These are phyloP conservation scores for Drosophila siamana DNA, from an alignment of 2,888 invertebrate genomes.

Conservation along the genomic window DNA sequence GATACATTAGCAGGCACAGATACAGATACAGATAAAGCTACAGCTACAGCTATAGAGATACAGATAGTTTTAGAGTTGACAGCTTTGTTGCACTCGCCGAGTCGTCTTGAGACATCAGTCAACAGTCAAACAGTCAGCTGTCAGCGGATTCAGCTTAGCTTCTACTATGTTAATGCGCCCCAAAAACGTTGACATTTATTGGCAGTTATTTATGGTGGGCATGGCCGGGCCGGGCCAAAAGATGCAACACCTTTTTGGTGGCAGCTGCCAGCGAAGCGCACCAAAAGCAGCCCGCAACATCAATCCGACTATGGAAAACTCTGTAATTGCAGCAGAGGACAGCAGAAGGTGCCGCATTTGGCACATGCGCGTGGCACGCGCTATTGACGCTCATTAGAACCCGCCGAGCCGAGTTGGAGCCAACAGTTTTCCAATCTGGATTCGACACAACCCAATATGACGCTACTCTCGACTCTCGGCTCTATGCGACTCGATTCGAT, in stretches of 20 bases:
- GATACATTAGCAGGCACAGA: slow-evolving; percentile 16
- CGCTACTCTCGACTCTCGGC: not conserved
- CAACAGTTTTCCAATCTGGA: slow-evolving; percentile 23
- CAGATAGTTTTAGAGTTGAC: slow-evolving; percentile 5
- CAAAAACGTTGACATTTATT: slow-evolving; percentile 78
- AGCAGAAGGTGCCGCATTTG: slow-evolving; percentile 63
- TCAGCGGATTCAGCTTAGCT: slow-evolving; percentile 72
- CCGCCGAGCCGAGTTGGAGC: slow-evolving; percentile 37
- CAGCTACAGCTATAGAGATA: slow-evolving; percentile 12
- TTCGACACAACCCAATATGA: slow-evolving; percentile 8
- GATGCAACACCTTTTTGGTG: slow-evolving; percentile 65
- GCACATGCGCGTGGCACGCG: slow-evolving; percentile 71
- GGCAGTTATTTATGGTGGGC: slow-evolving; percentile 78
- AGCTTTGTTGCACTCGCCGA: slow-evolving; percentile 12
- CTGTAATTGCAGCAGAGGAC: slow-evolving; percentile 63
- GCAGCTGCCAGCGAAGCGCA: slow-evolving; percentile 42
- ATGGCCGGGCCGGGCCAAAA: slow-evolving; percentile 41
- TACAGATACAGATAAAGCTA: slow-evolving; percentile 10
- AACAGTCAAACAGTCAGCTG: slow-evolving; percentile 64
- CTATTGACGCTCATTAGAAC: slow-evolving; percentile 68
- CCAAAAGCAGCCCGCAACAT: slow-evolving; percentile 45
- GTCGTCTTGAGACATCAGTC: slow-evolving; percentile 48
- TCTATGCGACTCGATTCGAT: not conserved
- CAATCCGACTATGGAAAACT: slow-evolving; percentile 73
- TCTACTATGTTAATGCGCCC: slow-evolving; percentile 79